Evolutionary conservation across 2,888 invertebrate species (phyloP).

Genomic region (Trachelus stipa): DNA sequence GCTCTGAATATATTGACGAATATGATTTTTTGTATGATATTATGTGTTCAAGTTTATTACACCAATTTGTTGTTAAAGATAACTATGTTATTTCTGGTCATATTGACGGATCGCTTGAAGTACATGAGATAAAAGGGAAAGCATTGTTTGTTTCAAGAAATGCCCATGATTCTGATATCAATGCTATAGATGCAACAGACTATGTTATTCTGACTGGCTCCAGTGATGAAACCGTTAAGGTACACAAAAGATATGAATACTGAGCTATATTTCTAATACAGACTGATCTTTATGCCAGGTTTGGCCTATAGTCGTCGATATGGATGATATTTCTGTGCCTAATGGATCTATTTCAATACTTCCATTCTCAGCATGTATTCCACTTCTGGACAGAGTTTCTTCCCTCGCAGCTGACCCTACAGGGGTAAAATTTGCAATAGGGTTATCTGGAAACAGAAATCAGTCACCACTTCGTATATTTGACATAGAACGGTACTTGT

Average conservation of each 20-base stretch:
- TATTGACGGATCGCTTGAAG: conserved; percentile 51
- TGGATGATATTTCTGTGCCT: conserved; percentile 18
- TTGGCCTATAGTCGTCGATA: conserved; percentile 33
- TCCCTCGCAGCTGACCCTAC: conserved; percentile 63
- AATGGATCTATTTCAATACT: conserved; percentile 19
- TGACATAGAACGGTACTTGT: conserved; percentile 68
- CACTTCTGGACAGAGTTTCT: conserved; percentile 67
- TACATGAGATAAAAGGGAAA: conserved; percentile 33
- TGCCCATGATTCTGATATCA: conserved; percentile 63
- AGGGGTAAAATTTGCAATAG: conserved; percentile 65
- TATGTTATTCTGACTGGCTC: conserved; percentile 66
- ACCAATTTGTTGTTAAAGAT: conserved; percentile 65
- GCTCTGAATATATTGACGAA: conserved; percentile 55
- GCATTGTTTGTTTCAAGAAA: conserved; percentile 41
- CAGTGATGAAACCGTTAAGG: conserved; percentile 65
- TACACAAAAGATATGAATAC: conserved; percentile 32
- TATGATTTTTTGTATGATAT: conserved; percentile 35
- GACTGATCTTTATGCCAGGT: conserved; percentile 31
- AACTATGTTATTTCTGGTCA: conserved; percentile 65
- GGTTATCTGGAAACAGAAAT: conserved; percentile 67
- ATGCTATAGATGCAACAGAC: conserved; percentile 65
- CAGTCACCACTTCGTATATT: conserved; percentile 67
- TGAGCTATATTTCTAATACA: background rate
- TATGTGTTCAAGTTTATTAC: conserved; percentile 50
- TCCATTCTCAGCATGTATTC: conserved; percentile 35